Evolutionary conservation across 2,888 invertebrate species (phyloP).

Genomic region (Geophilus truncorum): DNA sequence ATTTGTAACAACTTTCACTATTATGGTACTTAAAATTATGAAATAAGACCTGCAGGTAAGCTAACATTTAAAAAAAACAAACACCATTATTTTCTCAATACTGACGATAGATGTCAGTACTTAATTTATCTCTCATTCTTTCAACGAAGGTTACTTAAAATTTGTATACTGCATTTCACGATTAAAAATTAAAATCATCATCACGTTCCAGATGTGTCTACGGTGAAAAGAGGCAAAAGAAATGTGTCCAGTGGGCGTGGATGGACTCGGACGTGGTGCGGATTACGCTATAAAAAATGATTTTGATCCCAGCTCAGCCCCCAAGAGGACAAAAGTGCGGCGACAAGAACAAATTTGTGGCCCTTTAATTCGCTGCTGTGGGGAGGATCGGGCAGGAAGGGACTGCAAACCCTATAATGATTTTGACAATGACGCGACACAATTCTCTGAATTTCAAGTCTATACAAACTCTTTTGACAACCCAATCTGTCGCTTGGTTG

Average conservation of each 20-base stretch:
- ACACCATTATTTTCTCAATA: too few species aligned
- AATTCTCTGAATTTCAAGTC: not conserved
- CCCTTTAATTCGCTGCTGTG: not conserved
- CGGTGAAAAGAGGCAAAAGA: not conserved
- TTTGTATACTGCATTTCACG: too few species aligned
- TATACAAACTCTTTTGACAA: not conserved
- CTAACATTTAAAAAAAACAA: too few species aligned
- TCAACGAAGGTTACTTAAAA: too few species aligned
- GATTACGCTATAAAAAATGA: constrained; percentile 10
- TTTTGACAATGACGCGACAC: not conserved
- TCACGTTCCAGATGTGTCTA: not conserved
- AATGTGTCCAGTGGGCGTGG: not conserved
- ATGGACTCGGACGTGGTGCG: not conserved
- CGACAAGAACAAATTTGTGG: not conserved
- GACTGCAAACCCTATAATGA: not conserved
- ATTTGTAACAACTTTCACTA: too few species aligned
- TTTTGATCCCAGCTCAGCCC: not conserved
- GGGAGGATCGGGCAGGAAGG: not conserved
- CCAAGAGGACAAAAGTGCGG: constrained; percentile 10
- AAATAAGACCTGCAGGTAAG: too few species aligned
- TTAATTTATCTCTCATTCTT: too few species aligned
- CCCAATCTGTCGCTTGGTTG: not conserved
- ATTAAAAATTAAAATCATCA: too few species aligned
- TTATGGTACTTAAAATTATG: too few species aligned
- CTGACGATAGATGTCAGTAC: too few species aligned